phyloP scores from a whole-genome alignment of 1,140 invertebrate genomes.

The Coenobita brevimanus region DNA sequence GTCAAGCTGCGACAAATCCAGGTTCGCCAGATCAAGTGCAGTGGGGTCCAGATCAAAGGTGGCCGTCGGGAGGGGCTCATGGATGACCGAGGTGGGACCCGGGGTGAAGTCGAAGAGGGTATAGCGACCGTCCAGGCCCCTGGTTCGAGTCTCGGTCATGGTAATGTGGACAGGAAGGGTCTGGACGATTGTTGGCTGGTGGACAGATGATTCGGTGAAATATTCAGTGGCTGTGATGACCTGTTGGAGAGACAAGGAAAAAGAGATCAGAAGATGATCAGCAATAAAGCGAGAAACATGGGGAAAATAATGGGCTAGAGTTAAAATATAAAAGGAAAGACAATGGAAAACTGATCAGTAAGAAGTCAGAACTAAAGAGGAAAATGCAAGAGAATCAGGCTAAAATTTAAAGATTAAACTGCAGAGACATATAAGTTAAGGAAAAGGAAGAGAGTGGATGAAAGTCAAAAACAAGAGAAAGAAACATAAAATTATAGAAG shows the following conservation, averaged over 20 bases:
- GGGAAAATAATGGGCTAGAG: too few relatives aligned
- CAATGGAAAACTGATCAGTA: too few relatives aligned
- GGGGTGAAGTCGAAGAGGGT: slow-evolving; percentile 59
- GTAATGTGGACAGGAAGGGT: slow-evolving; percentile 66
- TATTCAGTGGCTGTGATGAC: slow-evolving; percentile 67
- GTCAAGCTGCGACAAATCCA: slow-evolving; percentile 64
- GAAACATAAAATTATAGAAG: too few relatives aligned
- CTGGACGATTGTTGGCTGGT: slow-evolving; percentile 60
- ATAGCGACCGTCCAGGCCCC: slow-evolving; percentile 59
- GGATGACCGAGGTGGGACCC: slow-evolving; percentile 56
- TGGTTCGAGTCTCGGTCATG: slow-evolving; percentile 60
- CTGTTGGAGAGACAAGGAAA: slow-evolving; percentile 40
- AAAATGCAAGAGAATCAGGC: too few relatives aligned
- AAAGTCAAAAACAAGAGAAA: neutral
- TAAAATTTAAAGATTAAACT: too few relatives aligned
- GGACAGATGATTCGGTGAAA: slow-evolving; percentile 62
- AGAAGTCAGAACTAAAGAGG: too few relatives aligned
- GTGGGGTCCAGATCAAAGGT: slow-evolving; percentile 59
- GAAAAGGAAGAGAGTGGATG: too few relatives aligned
- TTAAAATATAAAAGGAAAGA: too few relatives aligned
- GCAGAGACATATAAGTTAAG: too few relatives aligned
- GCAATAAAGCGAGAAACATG: too few relatives aligned
- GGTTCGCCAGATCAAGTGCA: slow-evolving; percentile 46
- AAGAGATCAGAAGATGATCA: neutral
- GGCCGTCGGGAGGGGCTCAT: slow-evolving; percentile 58